Evolutionary conservation across 2,888 invertebrate genomes (phyloP), one percentile per base, ranked within the genome.

Genomic region (Troides aeacus): DNA sequence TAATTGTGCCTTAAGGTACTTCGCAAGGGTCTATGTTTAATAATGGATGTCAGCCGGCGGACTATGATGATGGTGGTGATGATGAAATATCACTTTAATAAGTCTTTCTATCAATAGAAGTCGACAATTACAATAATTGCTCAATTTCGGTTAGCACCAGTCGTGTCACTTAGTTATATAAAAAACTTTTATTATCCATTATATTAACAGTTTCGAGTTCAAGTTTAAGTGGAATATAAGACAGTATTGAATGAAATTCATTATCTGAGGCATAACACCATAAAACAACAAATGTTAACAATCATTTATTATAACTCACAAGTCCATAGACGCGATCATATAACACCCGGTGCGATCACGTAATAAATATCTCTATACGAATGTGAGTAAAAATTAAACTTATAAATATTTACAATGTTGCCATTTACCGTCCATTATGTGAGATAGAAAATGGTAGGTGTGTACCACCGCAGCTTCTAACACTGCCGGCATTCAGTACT

Each of bases 261-360:
- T n/a, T 53, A 53, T 18, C n/a, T 8, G 46, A 53, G 53, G n/a
- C 6, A 7, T 6, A 53, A 53, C 3, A 53, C 7, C 12, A 82
- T 80, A 72, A 84, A 83, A 84, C 78, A 73, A 73, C 21, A 24
- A 66, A 50, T 67, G 74, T 81, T 89, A 88, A 89, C 83, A 81
- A 82, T 89, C 90, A 90, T 92, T 87, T 92, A 92, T 90, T 92
- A 91, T 92, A 88, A 88, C 85, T 81, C 87, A 88, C 89, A 83
- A 84, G 82, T 85, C 81, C 80, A 79, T 81, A 78, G 83, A 85
- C 85, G 83, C 83, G 79, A 82, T 79, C 79, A 76, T 73, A 71
- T 75, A 81, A 86, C 89, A 87, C 86, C 78, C 84, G 79, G 85
- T 85, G 88, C 81, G 77, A 74, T 71, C 80, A 76, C 78, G 76